phyloP scores from a whole-genome alignment of 2,113 vertebrate species.

The Channa maculata region DNA sequence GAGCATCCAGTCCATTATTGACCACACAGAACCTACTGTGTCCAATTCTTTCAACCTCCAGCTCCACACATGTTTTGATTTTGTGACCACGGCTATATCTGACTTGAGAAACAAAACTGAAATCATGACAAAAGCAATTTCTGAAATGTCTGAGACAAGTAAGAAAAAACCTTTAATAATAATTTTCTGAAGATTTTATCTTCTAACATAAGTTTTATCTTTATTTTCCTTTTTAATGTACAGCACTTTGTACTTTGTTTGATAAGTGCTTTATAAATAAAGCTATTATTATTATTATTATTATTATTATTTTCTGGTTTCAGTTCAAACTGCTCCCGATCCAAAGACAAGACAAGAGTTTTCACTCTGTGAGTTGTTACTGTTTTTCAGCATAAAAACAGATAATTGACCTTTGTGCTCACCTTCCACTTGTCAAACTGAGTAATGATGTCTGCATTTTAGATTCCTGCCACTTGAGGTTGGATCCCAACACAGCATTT shows the following conservation, averaged over 20 bases:
- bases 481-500: conserved; percentile 68
- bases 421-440: not conserved
- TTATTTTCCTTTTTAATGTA: too few species aligned
- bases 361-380: conserved; percentile 39
- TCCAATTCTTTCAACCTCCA: conserved; percentile 9
- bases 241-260: too few species aligned
- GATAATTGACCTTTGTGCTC: not conserved
- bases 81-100: conserved; percentile 40
- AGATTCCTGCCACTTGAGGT: conserved; percentile 39
- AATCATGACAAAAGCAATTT: conserved; percentile 4
- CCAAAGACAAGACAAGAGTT: conserved; percentile 48
- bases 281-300: too few species aligned
- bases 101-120: conserved; percentile 40
- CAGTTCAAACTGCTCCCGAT: conserved; percentile 35
- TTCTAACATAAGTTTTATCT: too few species aligned
- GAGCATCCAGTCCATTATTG: conserved; percentile 27
- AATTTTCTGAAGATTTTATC: not conserved
- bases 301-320: conserved; percentile 5
- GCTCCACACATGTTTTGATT: conserved; percentile 22
- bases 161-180: not conserved
- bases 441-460: conserved; percentile 14
- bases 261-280: too few species aligned
- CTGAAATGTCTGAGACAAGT: conserved; percentile 39
- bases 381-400: not conserved
- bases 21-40: not conserved